Conservation (phyloP, 2,888 invertebrate genomes). For the Eilema caniola region DNA sequence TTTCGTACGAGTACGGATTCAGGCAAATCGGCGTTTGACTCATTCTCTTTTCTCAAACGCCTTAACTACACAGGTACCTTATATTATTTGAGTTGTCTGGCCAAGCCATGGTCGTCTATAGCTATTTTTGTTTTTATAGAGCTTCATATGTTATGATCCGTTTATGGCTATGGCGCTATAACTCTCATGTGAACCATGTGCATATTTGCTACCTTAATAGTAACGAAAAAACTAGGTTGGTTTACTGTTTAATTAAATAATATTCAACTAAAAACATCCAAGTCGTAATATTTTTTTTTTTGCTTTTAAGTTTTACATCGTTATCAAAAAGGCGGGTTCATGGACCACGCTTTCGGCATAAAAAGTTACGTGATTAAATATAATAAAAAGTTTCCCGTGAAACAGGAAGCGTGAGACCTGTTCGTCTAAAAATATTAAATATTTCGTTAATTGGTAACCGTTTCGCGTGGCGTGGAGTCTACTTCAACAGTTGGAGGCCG, state of each 20-base stretch:
- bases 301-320: constrained; percentile 1
- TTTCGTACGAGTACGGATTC: too few species aligned
- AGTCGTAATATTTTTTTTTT: constrained; percentile 8
- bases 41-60: too few species aligned
- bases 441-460: constrained; percentile 33
- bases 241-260: not conserved
- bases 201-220: not conserved
- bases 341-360: constrained; percentile 8
- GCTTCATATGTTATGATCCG: too few species aligned
- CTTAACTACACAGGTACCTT: too few species aligned
- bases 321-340: constrained; percentile 13
- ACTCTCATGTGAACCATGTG: not conserved
- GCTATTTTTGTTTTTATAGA: too few species aligned
- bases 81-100: too few species aligned
- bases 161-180: not conserved
- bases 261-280: not conserved
- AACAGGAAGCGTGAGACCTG: constrained; percentile 33
- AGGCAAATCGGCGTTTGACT: too few species aligned
- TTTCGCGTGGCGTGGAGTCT: constrained; percentile 28
- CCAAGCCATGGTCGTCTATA: too few species aligned
- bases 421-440: constrained; percentile 35
- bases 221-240: not conserved
- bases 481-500: constrained; percentile 31
- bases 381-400: constrained; percentile 24
- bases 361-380: constrained; percentile 19